These are phyloP conservation scores for Holcopasites calliopsidis DNA, from an alignment of 1,140 invertebrate genomes.

Conservation along the genomic window DNA sequence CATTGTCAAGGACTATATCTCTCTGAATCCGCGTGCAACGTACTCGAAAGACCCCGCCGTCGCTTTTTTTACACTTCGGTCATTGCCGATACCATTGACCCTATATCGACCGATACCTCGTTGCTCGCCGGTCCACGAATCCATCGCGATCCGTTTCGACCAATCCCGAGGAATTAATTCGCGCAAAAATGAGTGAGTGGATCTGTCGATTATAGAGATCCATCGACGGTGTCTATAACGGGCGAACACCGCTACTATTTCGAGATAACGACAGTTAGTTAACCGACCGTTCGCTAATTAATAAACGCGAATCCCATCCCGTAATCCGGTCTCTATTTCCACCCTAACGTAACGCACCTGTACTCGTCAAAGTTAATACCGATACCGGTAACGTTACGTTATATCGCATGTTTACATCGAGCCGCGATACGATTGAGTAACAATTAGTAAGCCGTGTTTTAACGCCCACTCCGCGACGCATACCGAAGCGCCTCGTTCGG, in stretches of 20 bases:
- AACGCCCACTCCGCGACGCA: conserved; percentile 28
- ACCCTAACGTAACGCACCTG: conserved; percentile 27
- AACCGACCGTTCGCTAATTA: conserved; percentile 37
- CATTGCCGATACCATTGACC: neutral
- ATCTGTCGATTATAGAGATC: neutral
- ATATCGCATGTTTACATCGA: conserved; percentile 15
- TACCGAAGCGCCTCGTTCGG: neutral
- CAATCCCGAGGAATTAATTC: too few relatives aligned
- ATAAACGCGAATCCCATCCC: conserved; percentile 15
- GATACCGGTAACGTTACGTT: conserved; percentile 34
- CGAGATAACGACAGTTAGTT: conserved; percentile 28
- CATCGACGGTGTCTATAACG: conserved; percentile 14
- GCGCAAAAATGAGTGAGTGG: neutral
- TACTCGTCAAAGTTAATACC: conserved; percentile 10
- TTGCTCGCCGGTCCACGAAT: neutral
- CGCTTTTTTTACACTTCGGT: conserved; percentile 6
- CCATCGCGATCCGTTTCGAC: neutral
- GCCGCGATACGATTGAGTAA: conserved; percentile 10
- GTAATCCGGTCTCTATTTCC: conserved; percentile 36
- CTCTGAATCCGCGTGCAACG: conserved; percentile 35
- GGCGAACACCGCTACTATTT: conserved; percentile 15
- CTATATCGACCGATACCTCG: neutral
- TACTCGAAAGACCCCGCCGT: conserved; percentile 16
- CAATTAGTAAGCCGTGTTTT: conserved; percentile 14
- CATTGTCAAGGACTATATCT: conserved; percentile 35